Percentiles rank a stretch among this genome's conserved stretches.
Evolutionary conservation across 2,113 vertebrate genomes (phyloP).

Genomic region (Ahaetulla prasina): DNA sequence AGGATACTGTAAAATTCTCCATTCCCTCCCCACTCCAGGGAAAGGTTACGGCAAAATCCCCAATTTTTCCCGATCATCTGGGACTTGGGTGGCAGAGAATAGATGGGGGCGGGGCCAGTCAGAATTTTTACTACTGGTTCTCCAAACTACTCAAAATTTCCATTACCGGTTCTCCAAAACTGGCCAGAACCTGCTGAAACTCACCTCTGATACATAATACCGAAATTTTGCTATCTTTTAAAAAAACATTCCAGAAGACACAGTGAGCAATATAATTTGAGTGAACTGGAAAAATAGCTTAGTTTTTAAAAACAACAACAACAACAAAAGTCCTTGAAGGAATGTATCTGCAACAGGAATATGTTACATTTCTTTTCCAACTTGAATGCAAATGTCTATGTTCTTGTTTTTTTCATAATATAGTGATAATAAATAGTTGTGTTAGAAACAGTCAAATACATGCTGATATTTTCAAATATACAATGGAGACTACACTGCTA

Average conservation of each 20-base stretch:
- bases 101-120: too few species aligned
- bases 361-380: constrained; percentile 16
- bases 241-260: neutral
- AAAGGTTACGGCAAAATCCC: too few species aligned
- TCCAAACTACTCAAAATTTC: too few species aligned
- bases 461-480: neutral
- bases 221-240: neutral
- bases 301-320: neutral
- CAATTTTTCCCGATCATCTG: too few species aligned
- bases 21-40: too few species aligned
- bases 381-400: neutral
- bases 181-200: too few species aligned
- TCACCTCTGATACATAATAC: neutral
- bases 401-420: neutral
- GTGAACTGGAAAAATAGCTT: neutral
- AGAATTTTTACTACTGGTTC: too few species aligned
- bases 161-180: too few species aligned
- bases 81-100: too few species aligned
- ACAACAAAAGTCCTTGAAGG: neutral
- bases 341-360: neutral
- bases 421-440: neutral
- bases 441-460: neutral
- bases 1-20: too few species aligned
- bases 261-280: neutral
- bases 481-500: constrained; percentile 15